phyloP scores from a whole-genome alignment of 2,113 vertebrate genomes.

The Boulengeromyrus knoepffleri region DNA sequence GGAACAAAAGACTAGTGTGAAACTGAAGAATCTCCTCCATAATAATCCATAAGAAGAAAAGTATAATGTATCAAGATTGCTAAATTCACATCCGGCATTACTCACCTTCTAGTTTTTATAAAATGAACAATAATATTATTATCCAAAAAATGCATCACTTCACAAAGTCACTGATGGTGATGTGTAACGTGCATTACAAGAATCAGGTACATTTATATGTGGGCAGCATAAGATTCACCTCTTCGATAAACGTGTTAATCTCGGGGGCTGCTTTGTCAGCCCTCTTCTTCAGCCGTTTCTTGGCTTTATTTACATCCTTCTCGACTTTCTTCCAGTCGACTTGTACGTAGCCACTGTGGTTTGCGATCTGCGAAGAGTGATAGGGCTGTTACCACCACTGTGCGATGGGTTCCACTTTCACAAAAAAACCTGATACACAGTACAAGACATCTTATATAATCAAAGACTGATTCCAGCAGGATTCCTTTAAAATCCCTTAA shows the following conservation, averaged over 20 bases:
- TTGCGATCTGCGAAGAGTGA: conserved; percentile 72
- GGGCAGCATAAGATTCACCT: conserved; percentile 62
- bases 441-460: not conserved
- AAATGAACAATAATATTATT: not conserved
- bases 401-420: not conserved
- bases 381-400: not conserved
- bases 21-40: not conserved
- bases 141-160: not conserved
- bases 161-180: not conserved
- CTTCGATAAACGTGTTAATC: conserved; percentile 85
- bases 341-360: conserved; percentile 91
- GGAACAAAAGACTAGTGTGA: not conserved
- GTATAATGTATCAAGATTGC: not conserved
- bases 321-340: conserved; percentile 97
- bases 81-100: not conserved
- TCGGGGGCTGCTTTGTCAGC: conserved; percentile 84
- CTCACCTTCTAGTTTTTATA: not conserved
- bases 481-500: not conserved
- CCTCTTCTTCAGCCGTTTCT: conserved; percentile 86
- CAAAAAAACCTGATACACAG: not conserved
- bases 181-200: not conserved
- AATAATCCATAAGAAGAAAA: not conserved
- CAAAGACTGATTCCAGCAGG: not conserved
- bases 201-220: not conserved
- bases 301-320: conserved; percentile 96